Percentiles rank a stretch among this genome's conserved stretches.
Conservation (phyloP, 64 coral and sea anemone genomes). For the Cladopsammia gracilis region DNA sequence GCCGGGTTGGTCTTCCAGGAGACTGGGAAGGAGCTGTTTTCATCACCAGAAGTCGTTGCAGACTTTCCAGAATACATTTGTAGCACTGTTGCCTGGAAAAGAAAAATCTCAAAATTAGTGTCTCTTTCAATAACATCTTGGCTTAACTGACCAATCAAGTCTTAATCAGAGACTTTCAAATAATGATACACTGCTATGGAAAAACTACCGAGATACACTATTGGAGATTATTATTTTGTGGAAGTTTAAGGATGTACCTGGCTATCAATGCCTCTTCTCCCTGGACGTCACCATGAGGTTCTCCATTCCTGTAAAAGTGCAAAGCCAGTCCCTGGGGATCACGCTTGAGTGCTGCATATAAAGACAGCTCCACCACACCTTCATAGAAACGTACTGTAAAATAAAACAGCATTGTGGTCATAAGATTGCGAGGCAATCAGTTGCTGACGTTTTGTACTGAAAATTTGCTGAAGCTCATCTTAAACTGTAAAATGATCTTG, state of each 20-base stretch:
- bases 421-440: no score
- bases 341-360: constrained; percentile 83
- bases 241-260: constrained; percentile 41
- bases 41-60: constrained; percentile 75
- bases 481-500: no score
- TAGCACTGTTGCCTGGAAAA: constrained; percentile 86
- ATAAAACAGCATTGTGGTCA: not conserved
- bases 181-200: no score
- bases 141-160: no score
- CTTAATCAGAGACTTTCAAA: no score
- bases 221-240: no score
- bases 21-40: constrained; percentile 80
- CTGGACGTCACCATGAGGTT: constrained; percentile 76
- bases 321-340: constrained; percentile 93
- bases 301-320: constrained; percentile 92
- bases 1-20: constrained; percentile 79
- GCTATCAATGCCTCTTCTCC: constrained; percentile 88
- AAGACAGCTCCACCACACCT: constrained; percentile 89
- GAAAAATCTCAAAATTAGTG: not conserved
- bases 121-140: no score
- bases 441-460: no score
- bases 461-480: no score
- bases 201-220: no score
- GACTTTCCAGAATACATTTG: constrained; percentile 88
- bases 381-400: constrained; percentile 94